Conservation (phyloP, 2,888 invertebrate genomes). For the Catocala nupta region DNA sequence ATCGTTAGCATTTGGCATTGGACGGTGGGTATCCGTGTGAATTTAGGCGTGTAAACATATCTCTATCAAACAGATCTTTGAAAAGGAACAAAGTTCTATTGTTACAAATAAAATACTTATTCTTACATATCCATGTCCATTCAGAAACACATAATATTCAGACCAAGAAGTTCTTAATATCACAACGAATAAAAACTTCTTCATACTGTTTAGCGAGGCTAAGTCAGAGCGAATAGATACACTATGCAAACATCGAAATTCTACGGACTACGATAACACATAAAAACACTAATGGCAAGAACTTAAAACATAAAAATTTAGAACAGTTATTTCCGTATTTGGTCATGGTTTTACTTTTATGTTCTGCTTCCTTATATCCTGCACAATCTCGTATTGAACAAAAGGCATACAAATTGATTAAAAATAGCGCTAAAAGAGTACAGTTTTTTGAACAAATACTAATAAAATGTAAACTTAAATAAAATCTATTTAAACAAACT, state of each 20-base stretch:
- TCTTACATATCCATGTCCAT: neutral
- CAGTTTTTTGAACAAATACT: no score
- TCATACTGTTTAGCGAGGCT: neutral
- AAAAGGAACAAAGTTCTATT: slow-evolving; percentile 1
- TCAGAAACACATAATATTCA: neutral
- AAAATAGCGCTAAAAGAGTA: no score
- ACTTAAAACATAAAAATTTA: slow-evolving; percentile 50
- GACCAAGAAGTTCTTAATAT: neutral
- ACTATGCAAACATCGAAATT: slow-evolving; percentile 25
- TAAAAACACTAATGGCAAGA: slow-evolving; percentile 44
- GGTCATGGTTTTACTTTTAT: slow-evolving; percentile 12
- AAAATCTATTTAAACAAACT: no score
- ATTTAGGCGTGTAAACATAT: slow-evolving; percentile 22
- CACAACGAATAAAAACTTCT: no score
- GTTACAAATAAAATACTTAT: slow-evolving; percentile 8
- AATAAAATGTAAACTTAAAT: no score
- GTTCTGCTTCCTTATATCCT: neutral
- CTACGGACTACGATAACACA: slow-evolving; percentile 18
- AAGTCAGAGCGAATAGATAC: slow-evolving; percentile 3
- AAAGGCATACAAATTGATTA: no score
- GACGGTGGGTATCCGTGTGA: slow-evolving; percentile 14
- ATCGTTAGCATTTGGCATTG: slow-evolving; percentile 30
- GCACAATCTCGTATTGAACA: no score
- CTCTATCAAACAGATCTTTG: slow-evolving; percentile 15
- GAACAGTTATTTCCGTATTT: slow-evolving; percentile 32